Evolutionary conservation across 92 coral and sea anemone genomes (phyloP), one percentile per base, ranked within the genome.

Genomic region (Meandrina meandrites): DNA sequence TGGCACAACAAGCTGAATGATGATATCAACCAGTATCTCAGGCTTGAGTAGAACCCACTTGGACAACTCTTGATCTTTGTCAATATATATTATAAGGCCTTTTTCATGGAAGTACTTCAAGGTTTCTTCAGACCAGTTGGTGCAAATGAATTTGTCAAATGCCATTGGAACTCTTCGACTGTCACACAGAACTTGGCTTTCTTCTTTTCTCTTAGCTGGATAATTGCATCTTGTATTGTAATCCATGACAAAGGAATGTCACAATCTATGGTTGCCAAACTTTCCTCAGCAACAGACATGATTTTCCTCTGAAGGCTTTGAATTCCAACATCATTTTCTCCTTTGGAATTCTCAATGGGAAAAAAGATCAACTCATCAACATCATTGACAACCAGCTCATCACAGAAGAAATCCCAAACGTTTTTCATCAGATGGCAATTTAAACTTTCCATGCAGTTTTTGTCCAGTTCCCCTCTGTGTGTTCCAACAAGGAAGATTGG

Each of bases 401-500:
- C 81, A 74, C 80, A 72, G 5, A 50, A 87, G 42, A 75, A 36
- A 30, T 50, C 30, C 92, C 87, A 76, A 22, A 90, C 56, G 27
- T 67, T 50, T 75, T 80, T 32, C 18, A n/a, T 34, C 17, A 90
- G 71, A 37, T 82, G 70, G 19, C 34, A 5, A 53, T 81, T 8
- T 5, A 90, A 15, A 12, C 18, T 42, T 35, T 40, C 27, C 10
- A 90, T 16, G 75, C 35, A 21, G 1, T 35, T 40, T 6, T 72
- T 34, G 0, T 64, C 11, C 45, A 83, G 64, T 7, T 76, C 14
- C 27, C 87, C 87, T 7, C 90, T 54, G 50, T 90, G 92, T 27
- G 92, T 90, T 34, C 92, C 92, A 86, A 90, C 92, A 67, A 90
- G 79, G 58, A 90, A 58, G 64, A 90, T 76, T 3, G 92, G 92